Conservation (phyloP, 2,888 invertebrate genomes). For the Galerucella nymphaeae region DNA sequence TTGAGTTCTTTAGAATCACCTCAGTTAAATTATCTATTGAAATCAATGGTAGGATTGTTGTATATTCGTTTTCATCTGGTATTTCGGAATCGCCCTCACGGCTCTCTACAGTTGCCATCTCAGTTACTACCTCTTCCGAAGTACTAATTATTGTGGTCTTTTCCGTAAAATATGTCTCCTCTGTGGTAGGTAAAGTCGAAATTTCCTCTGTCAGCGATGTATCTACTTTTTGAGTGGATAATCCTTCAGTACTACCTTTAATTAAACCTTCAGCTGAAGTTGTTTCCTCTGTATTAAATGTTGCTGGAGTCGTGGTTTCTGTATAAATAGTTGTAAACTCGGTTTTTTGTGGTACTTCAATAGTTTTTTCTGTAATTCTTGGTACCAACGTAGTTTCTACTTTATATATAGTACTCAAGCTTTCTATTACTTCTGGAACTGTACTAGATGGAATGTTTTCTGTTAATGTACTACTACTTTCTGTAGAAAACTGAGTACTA, state of each 20-base stretch:
- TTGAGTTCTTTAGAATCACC: constrained; percentile 50
- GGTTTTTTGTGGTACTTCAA: no score
- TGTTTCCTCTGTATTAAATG: no score
- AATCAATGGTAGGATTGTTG: constrained; percentile 33
- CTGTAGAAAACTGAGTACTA: not conserved
- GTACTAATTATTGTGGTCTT: not conserved
- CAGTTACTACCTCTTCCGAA: not conserved
- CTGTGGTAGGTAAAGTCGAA: not conserved
- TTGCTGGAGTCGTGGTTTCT: not conserved
- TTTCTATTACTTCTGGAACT: not conserved
- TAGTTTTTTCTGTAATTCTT: no score
- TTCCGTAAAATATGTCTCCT: not conserved
- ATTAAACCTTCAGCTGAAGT: no score
- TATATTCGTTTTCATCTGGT: constrained; percentile 11
- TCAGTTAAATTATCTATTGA: constrained; percentile 63
- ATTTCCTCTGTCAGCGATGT: constrained; percentile 5
- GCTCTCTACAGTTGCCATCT: not conserved
- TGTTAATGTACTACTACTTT: no score
- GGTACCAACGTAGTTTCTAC: not conserved
- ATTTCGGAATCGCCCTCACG: constrained; percentile 7
- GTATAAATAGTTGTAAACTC: no score
- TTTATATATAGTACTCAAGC: not conserved
- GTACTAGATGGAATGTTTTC: not conserved
- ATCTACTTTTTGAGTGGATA: constrained; percentile 27
- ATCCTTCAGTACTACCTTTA: constrained; percentile 17